Evolutionary conservation across 2,888 invertebrate genomes (phyloP).

Genomic region (Drosophila anceps): DNA sequence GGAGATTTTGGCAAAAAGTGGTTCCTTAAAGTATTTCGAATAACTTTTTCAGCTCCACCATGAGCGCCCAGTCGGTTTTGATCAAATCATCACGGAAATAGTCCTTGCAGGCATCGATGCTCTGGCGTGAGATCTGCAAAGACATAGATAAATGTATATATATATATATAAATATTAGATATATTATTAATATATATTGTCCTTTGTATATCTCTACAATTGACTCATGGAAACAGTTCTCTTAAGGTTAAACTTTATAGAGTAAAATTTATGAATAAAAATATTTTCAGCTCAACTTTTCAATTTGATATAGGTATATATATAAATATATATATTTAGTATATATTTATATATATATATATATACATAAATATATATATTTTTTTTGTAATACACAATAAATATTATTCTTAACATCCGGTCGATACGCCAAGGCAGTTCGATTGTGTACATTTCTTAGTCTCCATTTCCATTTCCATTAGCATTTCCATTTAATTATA

Average conservation of each 20-base stretch:
- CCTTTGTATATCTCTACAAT: background rate
- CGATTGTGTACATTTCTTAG: conserved; percentile 21
- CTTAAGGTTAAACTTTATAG: background rate
- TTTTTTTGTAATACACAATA: background rate
- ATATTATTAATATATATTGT: background rate
- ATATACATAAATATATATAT: background rate
- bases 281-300: background rate
- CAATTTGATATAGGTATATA: background rate
- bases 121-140: conserved; percentile 96
- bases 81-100: conserved; percentile 99
- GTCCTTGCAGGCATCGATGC: conserved; percentile 99
- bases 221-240: background rate
- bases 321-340: background rate
- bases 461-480: conserved; percentile 45
- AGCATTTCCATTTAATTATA: conserved; percentile 57
- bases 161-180: background rate
- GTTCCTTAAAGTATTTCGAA: conserved; percentile 95
- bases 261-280: background rate
- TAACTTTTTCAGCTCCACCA: conserved; percentile 98
- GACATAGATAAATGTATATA: background rate
- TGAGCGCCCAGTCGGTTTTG: conserved; percentile 99
- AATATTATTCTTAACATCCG: conserved; percentile 19
- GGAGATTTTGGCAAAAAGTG: conserved; percentile 54
- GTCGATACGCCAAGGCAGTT: conserved; percentile 26
- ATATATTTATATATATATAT: background rate